phyloP scores from a whole-genome alignment of 2,797 vertebrate genomes.

The Gila robusta region DNA sequence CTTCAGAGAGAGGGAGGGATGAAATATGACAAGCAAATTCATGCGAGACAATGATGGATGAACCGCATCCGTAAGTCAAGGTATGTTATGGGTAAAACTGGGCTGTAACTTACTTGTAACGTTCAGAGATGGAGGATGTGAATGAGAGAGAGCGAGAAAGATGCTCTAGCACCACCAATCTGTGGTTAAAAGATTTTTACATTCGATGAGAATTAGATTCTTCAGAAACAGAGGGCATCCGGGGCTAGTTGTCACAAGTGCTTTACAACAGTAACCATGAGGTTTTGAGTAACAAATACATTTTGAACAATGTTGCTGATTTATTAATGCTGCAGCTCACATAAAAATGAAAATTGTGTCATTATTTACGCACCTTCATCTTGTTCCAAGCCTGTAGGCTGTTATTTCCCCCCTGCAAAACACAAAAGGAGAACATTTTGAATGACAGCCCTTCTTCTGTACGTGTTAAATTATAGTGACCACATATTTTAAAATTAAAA shows the following conservation, averaged over 20 bases:
- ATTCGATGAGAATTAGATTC: background rate
- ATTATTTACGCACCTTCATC: too few relatives aligned
- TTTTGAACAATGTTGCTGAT: background rate
- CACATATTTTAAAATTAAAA: background rate
- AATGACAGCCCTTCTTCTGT: background rate
- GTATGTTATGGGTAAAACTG: conserved; percentile 27
- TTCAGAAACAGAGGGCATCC: background rate
- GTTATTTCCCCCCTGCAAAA: background rate
- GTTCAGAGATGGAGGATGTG: conserved; percentile 1
- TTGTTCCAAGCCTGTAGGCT: background rate
- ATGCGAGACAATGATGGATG: conserved; percentile 61
- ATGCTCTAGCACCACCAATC: conserved; percentile 22
- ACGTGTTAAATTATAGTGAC: background rate
- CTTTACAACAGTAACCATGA: background rate
- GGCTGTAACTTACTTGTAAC: conserved; percentile 29
- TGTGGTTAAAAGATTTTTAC: conserved; percentile 4
- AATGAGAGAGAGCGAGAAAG: conserved; percentile 21
- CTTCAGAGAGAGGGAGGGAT: conserved; percentile 39
- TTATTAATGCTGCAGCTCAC: background rate
- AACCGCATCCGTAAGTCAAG: conserved; percentile 57
- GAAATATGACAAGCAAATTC: conserved; percentile 39
- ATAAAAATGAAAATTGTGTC: too few relatives aligned
- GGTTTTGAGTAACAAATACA: background rate
- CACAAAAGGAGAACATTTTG: background rate
- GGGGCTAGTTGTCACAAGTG: background rate